These are phyloP conservation scores for Leptinotarsa defecta DNA, from an alignment of 1,140 invertebrate genomes.

Conservation along the genomic window DNA sequence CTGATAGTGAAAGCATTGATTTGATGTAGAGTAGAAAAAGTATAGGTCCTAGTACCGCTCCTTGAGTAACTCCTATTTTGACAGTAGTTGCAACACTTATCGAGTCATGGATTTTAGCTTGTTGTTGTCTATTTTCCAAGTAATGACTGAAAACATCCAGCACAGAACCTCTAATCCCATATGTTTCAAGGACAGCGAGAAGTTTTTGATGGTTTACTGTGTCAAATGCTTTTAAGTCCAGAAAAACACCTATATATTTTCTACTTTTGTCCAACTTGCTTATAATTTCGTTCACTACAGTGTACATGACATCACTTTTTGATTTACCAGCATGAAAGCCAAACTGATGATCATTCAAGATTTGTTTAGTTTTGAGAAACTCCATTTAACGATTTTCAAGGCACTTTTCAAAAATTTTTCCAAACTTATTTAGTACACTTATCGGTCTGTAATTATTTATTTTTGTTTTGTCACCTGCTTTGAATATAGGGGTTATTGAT, in stretches of 20 bases:
- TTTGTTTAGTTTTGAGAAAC: constrained; percentile 40
- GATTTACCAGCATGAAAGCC: constrained; percentile 43
- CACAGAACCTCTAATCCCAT: constrained; percentile 39
- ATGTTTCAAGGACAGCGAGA: constrained; percentile 38
- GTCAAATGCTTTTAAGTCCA: constrained; percentile 51
- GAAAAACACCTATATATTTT: constrained; percentile 38
- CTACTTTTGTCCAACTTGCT: constrained; percentile 32
- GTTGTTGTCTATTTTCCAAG: constrained; percentile 24
- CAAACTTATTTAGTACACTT: constrained; percentile 20
- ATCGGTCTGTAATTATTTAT: constrained; percentile 20
- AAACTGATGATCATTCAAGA: constrained; percentile 40
- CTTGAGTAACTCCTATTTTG: constrained; percentile 29
- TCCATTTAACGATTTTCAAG: constrained; percentile 13
- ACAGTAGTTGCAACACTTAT: background rate
- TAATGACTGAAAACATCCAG: constrained; percentile 31
- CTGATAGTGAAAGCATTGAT: background rate
- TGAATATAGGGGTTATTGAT: constrained; percentile 17
- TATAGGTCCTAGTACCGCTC: constrained; percentile 21
- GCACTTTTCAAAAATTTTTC: constrained; percentile 18
- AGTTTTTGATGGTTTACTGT: constrained; percentile 41
- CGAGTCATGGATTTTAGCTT: constrained; percentile 1
- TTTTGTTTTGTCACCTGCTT: constrained; percentile 14
- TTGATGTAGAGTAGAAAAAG: constrained; percentile 31
- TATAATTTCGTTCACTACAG: constrained; percentile 36
- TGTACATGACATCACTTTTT: constrained; percentile 36